phyloP scores from a whole-genome alignment of 2,113 vertebrate genomes.

The Thryonomys swinderianus region DNA sequence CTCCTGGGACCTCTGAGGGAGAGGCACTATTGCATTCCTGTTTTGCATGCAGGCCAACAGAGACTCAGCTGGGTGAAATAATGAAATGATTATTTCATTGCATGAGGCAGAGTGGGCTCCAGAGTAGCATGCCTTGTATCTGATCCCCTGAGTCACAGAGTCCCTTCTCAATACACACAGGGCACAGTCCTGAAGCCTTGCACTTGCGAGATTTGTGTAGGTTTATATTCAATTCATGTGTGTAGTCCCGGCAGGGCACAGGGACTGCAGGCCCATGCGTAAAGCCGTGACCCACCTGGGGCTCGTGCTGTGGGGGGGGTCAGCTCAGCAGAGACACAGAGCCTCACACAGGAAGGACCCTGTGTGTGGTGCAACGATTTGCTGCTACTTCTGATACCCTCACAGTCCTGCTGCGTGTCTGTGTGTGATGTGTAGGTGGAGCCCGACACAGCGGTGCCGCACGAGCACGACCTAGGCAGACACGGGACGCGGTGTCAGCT shows the following conservation, averaged over 20 bases:
- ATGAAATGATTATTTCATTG: too few species aligned
- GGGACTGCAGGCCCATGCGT: too few species aligned
- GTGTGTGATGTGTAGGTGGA: neutral
- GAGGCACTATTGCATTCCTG: neutral
- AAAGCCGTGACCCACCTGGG: neutral
- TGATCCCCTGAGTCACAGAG: neutral
- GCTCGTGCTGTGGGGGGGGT: neutral
- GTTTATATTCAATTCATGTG: conserved; percentile 35
- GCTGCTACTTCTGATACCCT: neutral
- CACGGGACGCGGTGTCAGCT: accelerated
- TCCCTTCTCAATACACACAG: neutral
- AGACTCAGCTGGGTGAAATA: neutral
- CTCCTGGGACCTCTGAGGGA: neutral
- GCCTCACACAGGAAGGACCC: neutral
- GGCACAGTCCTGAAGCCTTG: neutral
- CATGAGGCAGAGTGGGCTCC: neutral
- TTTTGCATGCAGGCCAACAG: neutral
- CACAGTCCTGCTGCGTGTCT: neutral
- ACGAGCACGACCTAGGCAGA: accelerated
- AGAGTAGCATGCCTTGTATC: neutral
- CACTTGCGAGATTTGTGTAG: conserved; percentile 2
- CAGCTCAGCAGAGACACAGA: neutral
- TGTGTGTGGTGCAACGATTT: neutral
- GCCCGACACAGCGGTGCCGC: neutral
- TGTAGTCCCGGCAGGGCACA: accelerated